Percentiles rank a stretch among this genome's conserved stretches.
These are phyloP conservation scores for Pteronotus mesoamericanus DNA, from an alignment of 2,797 vertebrate species.

Conservation along the genomic window DNA sequence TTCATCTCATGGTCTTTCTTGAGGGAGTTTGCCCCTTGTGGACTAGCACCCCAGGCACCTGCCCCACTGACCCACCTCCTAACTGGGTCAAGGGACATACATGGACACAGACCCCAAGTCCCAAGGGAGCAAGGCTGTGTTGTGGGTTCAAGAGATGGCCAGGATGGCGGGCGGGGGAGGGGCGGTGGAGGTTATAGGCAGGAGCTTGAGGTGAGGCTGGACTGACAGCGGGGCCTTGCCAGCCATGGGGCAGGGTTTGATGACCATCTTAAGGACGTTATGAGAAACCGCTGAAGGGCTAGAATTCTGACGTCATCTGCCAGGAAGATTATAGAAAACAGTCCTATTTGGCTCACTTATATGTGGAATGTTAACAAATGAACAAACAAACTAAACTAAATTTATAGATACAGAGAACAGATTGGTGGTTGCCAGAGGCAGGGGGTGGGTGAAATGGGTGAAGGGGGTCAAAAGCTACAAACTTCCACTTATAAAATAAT, in stretches of 20 bases:
- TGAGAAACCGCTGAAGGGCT: not conserved
- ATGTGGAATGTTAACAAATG: not conserved
- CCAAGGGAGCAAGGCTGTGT: not conserved
- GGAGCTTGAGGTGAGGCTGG: not conserved
- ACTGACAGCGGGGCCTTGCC: too few relatives aligned
- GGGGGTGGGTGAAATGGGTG: not conserved
- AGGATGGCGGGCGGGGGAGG: not conserved
- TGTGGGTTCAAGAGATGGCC: not conserved
- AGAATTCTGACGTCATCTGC: not conserved
- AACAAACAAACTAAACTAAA: not conserved
- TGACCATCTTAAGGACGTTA: not conserved
- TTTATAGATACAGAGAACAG: not conserved
- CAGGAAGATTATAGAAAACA: not conserved
- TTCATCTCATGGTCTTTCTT: not conserved
- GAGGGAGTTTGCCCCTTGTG: not conserved
- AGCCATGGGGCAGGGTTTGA: not conserved
- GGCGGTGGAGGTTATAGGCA: too few relatives aligned
- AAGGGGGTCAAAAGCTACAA: not conserved
- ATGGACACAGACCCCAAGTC: not conserved
- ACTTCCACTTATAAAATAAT: not conserved
- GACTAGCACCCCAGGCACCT: not conserved
- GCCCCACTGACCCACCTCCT: not conserved
- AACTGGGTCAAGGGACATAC: not conserved
- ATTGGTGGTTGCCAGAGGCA: not conserved
- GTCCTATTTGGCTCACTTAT: not conserved